Evolutionary conservation across 2,797 vertebrate species (phyloP), one percentile per base, ranked within the genome.

Genomic region (Halcyon chelicuti): DNA sequence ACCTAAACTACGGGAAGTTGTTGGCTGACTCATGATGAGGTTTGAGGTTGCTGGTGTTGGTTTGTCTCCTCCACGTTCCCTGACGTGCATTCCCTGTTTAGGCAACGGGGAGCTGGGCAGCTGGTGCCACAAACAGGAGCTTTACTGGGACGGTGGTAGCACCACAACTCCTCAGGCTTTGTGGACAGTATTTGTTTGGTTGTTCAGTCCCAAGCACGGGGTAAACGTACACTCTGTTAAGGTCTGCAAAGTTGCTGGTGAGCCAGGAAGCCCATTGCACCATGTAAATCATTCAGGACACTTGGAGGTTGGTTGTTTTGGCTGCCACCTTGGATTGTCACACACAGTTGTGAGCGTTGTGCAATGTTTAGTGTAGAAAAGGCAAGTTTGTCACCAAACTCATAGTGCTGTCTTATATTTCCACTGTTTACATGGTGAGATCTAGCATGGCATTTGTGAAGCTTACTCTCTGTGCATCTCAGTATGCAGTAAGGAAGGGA

Each of bases 141-240:
- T 86, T 52, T 65, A 33, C 60, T 62, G 42, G 13, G 54, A 33
- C 67, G 37, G 10, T 55, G 79, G 12, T n/a, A 52, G 60, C 42
- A 66, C 54, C 21, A 12, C 33, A 23, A 1, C 19, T 52, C 22
- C 55, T 78, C 54, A 22, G 71, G 55, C 57, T 72, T 33, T 73
- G 57, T 49, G 52, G 26, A 13, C 26, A 26, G 22, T 7, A 13
- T 42, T 66, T 16, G 26, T 78, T 91, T 15, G 62, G n/a, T 68
- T 65, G 28, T 55, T 71, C 42, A 25, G 54, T 70, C 60, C 16
- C 65, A 55, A 72, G 51, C 61, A 61, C 8, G 5, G 47, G 51
- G 40, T 31, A 33, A 28, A 20, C 0, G 0, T 2, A 1, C 8
- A 2, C 31, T 16, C 23, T 39, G 4, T 42, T 63, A 25, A 28